Conservation (phyloP, 2,888 invertebrate genomes). For the Agriopis aurantiaria region DNA sequence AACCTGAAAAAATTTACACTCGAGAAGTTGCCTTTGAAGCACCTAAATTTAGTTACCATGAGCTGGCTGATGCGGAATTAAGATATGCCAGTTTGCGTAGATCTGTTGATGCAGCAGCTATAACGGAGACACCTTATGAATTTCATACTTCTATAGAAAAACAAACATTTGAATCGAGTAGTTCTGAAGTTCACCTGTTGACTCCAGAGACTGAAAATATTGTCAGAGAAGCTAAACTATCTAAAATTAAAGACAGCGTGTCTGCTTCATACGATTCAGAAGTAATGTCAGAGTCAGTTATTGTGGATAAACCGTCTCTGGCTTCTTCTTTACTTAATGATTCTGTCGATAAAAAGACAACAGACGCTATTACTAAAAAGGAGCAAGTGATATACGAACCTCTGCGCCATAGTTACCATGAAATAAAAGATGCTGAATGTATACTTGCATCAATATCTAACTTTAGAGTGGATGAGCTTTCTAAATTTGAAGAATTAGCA, state of each 20-base stretch:
- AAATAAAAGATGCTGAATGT: constrained; percentile 63
- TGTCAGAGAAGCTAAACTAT: neutral
- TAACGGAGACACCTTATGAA: neutral
- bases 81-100: constrained; percentile 48
- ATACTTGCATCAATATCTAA: constrained; percentile 41
- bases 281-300: neutral
- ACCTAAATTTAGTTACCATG: constrained; percentile 61
- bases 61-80: constrained; percentile 65
- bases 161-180: neutral
- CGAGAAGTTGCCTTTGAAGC: constrained; percentile 52
- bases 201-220: neutral
- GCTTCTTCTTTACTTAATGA: neutral
- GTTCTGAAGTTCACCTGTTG: neutral
- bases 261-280: constrained; percentile 19
- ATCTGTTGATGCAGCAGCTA: constrained; percentile 1
- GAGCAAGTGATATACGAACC: constrained; percentile 47
- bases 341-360: neutral
- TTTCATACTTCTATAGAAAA: neutral
- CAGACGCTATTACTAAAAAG: neutral
- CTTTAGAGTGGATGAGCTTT: constrained; percentile 6
- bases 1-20: constrained; percentile 19
- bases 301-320: neutral
- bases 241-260: neutral
- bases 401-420: constrained; percentile 57
- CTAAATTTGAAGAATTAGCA: constrained; percentile 10